Evolutionary conservation across 2,888 invertebrate genomes (phyloP), one percentile per base, ranked within the genome.

Genomic region (Spodoptera littoralis): DNA sequence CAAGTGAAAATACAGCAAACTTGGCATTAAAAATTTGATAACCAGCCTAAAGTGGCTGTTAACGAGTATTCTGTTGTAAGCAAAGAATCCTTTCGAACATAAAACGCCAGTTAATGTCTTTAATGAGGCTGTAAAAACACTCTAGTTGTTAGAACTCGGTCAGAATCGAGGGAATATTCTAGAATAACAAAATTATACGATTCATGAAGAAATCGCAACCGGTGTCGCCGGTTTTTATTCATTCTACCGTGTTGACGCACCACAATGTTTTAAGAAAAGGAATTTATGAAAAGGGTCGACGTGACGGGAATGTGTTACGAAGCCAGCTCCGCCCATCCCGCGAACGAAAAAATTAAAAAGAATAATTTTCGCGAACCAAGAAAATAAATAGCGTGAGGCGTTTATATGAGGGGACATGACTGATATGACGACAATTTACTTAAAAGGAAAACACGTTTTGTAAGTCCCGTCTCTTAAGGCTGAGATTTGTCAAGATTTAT

Each of bases 201-300:
- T 76, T 72, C 65, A 66, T 60, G 58, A 62, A 46, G 43, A 53
- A 64, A 75, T 66, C 66, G 46, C 55, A 59, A 73, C 24, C 48
- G 41, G 43, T 65, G 55, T 58, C 36, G 45, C 51, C 52, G 59
- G 50, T 62, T 69, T 59, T 53, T 73, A 73, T 80, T 82, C 80
- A 84, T 86, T 82, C 75, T 82, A 78, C 73, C 77, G 64, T 81
- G 86, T 86, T 86, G 85, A 85, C 84, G 82, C 76, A 83, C 81
- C 81, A 80, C 84, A 86, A 83, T 87, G 84, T 86, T 88, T 87
- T 84, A 86, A 86, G 84, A 84, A 18, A 85, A 83, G 71, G 74
- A 86, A 89, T 88, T 89, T 89, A 89, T 88, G 87, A 87, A 90
- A 90, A 87, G 84, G 82, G 77, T 80, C 79, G 73, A 87, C 89